Base-by-base conservation (phyloP, 2,797 vertebrate species). In the Nyctalus aviator region DNA sequence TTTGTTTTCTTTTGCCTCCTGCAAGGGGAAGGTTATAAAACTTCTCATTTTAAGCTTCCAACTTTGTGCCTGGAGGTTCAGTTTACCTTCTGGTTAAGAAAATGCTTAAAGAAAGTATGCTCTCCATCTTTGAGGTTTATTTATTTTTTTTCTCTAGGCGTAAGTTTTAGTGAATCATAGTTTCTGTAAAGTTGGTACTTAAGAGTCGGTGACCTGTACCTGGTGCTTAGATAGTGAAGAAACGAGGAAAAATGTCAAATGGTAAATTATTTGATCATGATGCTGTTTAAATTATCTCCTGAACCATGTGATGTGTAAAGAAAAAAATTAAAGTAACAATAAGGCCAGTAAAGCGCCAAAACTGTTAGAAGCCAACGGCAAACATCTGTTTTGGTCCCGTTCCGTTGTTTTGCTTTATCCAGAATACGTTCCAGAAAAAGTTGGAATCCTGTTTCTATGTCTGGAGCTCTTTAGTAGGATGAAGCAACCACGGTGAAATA, bases 81-180 rank as follows among this genome's bases (percentile, higher is more conserved):
- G 0, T 76, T 96, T 94, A 41, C 90, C 93, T 94, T 84, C 72
- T 77, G 88, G 66, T 76, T 94, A 90, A 50, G 55, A 93, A 72
- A 46, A 81, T 14, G n/a, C 89, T 90, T 83, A 82, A 94, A 95
- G 9, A 90, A 55, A 53, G 64, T 2, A 0, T 81, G 30, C 23
- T 72, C 0, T 81, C 57, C 53, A 2, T 82, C n/a, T 69, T 66
- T 23, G 41, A 14, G 23, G 15, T 88, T 91, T 64, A 6, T 48
- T 7, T 91, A 44, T 48, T 78, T 57, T 53, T 77, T 37, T 37
- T 6, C 13, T 41, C 35, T 50, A 48, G 23, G 41, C 4, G 0
- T 23, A 82, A 25, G 3, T 96, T 72, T 88, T 79, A 78, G 37
- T 81, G 59, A 96, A 44, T 88, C 37, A 55, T 48, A 82, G 10